Conservation (phyloP, 2,888 invertebrate genomes). For the Branchipolynoe longqiensis region DNA sequence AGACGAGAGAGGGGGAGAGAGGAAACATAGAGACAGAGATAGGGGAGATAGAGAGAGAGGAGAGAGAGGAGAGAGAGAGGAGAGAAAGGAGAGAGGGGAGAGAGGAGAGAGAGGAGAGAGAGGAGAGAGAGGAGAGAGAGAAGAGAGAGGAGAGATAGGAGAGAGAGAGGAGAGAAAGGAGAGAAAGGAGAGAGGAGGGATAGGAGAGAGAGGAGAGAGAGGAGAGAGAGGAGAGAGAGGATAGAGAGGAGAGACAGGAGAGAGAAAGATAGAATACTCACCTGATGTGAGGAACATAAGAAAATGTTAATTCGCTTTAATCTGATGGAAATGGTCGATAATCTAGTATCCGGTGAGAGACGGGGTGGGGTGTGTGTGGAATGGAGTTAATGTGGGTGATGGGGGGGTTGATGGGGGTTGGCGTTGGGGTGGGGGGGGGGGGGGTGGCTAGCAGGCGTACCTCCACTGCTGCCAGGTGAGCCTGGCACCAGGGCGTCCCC, state of each 20-base stretch:
- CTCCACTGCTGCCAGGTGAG: constrained; percentile 29
- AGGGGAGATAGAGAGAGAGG: not conserved
- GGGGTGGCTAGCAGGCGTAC: constrained; percentile 1
- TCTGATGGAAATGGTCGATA: no score
- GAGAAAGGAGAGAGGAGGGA: not conserved
- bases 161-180: not conserved
- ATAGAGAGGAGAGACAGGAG: no score
- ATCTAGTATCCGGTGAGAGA: no score
- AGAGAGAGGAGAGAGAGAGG: not conserved
- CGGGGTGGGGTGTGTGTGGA: no score
- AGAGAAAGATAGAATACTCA: no score
- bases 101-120: not conserved
- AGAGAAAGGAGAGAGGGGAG: not conserved
- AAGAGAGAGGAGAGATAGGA: not conserved
- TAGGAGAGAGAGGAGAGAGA: not conserved
- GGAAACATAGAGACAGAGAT: not conserved
- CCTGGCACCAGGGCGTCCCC: constrained; percentile 27
- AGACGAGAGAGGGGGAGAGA: not conserved
- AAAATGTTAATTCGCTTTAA: no score
- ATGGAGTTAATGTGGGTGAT: no score
- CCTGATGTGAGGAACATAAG: no score
- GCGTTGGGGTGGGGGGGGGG: not conserved
- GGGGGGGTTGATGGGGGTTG: not conserved
- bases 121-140: not conserved
- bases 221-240: not conserved